Conservation (phyloP, 1,140 invertebrate species). For the Lordiphosa mommai region DNA sequence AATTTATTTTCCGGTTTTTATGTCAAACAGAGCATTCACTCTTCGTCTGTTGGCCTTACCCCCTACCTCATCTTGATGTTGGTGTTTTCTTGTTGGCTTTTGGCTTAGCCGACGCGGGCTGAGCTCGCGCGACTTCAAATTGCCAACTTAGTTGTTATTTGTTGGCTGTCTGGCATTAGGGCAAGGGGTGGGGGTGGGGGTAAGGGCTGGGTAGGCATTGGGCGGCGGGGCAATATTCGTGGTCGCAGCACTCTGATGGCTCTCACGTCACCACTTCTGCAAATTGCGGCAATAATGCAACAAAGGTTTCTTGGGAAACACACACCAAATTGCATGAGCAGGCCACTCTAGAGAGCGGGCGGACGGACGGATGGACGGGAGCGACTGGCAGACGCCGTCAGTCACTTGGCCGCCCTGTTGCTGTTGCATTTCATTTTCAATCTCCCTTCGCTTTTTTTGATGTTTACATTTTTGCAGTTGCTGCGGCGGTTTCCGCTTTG, state of each 20-base stretch:
- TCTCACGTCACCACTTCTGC: conserved; percentile 75
- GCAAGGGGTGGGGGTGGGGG: neutral
- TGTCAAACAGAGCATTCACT: conserved; percentile 2
- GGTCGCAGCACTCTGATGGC: conserved; percentile 71
- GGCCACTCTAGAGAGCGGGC: neutral
- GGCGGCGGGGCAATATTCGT: conserved; percentile 55
- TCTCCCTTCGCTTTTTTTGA: conserved; percentile 20
- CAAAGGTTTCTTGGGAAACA: conserved; percentile 76
- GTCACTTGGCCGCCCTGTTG: conserved; percentile 46
- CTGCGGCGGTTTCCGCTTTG: conserved; percentile 68
- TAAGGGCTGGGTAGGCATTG: neutral
- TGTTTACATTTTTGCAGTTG: conserved; percentile 64
- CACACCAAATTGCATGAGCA: conserved; percentile 69
- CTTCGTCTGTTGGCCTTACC: neutral
- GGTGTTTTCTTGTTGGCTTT: conserved; percentile 11
- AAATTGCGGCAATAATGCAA: conserved; percentile 76
- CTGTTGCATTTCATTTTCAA: conserved; percentile 54
- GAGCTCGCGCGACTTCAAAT: conserved; percentile 60
- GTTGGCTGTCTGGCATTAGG: conserved; percentile 61
- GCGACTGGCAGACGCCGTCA: conserved; percentile 63
- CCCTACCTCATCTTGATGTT: neutral
- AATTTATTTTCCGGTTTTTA: no score
- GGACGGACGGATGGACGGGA: neutral
- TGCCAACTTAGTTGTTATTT: conserved; percentile 75
- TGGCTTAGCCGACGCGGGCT: conserved; percentile 4